Evolutionary conservation across 2,113 vertebrate genomes (phyloP).

Genomic region (Daboia siamensis): DNA sequence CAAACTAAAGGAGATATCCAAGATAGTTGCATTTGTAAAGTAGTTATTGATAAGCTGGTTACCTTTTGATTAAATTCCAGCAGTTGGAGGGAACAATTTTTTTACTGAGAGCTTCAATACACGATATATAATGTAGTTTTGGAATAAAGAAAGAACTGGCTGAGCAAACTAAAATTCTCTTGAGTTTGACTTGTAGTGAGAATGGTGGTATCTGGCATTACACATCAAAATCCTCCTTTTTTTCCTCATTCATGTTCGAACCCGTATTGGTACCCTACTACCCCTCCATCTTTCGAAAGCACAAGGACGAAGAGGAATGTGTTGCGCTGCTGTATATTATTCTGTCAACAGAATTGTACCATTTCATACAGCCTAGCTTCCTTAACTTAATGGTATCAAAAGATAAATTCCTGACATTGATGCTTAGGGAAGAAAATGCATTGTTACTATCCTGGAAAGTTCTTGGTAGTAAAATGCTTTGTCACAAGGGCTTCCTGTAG

Average conservation of each 20-base stretch:
- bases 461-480: neutral
- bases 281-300: neutral
- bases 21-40: conserved; percentile 24
- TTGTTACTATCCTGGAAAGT: neutral
- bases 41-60: conserved; percentile 22
- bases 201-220: neutral
- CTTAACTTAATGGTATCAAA: neutral
- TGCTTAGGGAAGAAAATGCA: neutral
- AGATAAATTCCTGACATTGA: neutral
- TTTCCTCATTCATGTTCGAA: neutral
- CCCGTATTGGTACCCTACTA: neutral
- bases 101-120: neutral
- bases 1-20: conserved; percentile 32
- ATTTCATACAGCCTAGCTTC: neutral
- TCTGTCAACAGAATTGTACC: neutral
- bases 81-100: no score
- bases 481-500: neutral
- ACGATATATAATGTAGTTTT: neutral
- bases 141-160: neutral
- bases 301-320: neutral
- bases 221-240: neutral
- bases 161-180: neutral
- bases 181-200: neutral
- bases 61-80: neutral
- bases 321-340: neutral